Evolutionary conservation across 2,888 invertebrate genomes (phyloP).

Genomic region (Unio delphinus): DNA sequence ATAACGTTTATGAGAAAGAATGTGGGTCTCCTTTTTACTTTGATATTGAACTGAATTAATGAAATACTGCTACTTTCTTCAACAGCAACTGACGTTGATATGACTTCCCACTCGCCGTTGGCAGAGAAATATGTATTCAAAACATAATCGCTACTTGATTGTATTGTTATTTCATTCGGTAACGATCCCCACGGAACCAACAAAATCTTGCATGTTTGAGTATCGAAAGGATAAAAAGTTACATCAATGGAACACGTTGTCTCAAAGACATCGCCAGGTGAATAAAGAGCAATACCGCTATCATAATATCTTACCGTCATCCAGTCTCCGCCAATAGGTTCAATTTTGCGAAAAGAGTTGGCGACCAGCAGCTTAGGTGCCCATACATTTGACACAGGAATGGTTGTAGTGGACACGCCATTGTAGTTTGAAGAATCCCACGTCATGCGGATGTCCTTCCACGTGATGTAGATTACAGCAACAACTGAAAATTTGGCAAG

Average conservation of each 20-base stretch:
- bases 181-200: conserved; percentile 20
- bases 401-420: conserved; percentile 1
- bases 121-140: conserved; percentile 6
- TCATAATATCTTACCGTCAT: conserved; percentile 10
- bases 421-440: conserved; percentile 26
- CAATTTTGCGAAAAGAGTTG: conserved; percentile 16
- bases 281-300: conserved; percentile 16
- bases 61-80: not conserved
- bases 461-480: conserved; percentile 17
- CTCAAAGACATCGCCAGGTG: conserved; percentile 14
- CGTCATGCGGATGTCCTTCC: conserved; percentile 23
- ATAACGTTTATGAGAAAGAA: conserved; percentile 18
- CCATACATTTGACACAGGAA: conserved; percentile 20
- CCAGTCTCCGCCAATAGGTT: conserved; percentile 17
- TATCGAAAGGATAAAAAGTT: conserved; percentile 29
- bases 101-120: conserved; percentile 25
- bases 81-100: not conserved
- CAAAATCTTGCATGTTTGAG: conserved; percentile 14
- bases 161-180: conserved; percentile 11
- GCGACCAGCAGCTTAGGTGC: conserved; percentile 18
- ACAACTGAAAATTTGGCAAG: conserved; percentile 23
- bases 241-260: conserved; percentile 23
- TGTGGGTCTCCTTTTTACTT: conserved; percentile 14
- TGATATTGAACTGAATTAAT: conserved; percentile 5
- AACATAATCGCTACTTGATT: not conserved